Base-by-base conservation (phyloP, 2,797 vertebrate species). In the Notamacropus eugenii region DNA sequence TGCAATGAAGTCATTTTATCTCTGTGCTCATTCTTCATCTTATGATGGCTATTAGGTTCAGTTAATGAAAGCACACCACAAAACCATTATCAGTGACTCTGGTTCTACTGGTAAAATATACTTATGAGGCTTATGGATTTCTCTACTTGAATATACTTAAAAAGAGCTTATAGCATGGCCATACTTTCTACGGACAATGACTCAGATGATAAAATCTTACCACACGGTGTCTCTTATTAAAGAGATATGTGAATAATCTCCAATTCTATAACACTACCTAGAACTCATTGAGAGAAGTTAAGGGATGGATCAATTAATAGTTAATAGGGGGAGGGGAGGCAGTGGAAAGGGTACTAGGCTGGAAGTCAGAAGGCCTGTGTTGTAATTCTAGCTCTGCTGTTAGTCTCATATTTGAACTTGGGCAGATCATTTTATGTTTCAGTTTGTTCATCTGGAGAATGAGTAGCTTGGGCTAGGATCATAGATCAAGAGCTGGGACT, bases 91-190 rank as follows among this genome's bases (percentile, higher is more conserved):
- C 93, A 97, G 95, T 93, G 94, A 94, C 95, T 96, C 91, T 97
- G 96, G 94, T 94, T 97, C 54, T 94, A 97, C 91, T 54, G 96
- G 96, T 92, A 98, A 96, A 97, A 95, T 95, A 62, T 14, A 94
- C 96, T 97, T 93, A 92, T 93, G 93, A 97, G 91, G 95, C 96
- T 96, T 97, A 98, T 94, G 98, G 96, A 97, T 97, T 98, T 98
- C 90, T 29, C 50, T 95, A 93, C 90, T 94, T 96, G 91, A 95
- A 96, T 97, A 87, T 95, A 82, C 92, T 98, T 97, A 59, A 98
- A 96, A 67, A 96, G 97, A 57, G 91, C 93, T 97, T 62, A 57
- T n/a, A 94, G 29, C 92, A 93, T 67, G 97, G 58, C 54, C 40
- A 96, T 96, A 56, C 94, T 93, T 95, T 94, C 91, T 97, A 27